Percentiles rank a stretch among this genome's conserved stretches.
Conservation (phyloP, 2,113 vertebrate genomes). For the Catharus minimus region DNA sequence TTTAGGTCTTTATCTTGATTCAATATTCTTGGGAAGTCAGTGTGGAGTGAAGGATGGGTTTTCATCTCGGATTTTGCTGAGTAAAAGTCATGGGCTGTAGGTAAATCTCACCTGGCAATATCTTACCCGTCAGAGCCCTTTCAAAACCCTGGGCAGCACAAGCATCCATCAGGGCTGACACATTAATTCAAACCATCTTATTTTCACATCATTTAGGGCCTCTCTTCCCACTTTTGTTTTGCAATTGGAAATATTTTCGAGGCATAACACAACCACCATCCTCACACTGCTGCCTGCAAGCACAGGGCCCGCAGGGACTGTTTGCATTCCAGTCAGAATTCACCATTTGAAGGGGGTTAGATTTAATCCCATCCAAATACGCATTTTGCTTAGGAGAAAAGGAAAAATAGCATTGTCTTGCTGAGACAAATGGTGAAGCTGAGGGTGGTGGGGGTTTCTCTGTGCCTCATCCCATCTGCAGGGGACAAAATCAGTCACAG, state of each 20-base stretch:
- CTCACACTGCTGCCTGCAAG: neutral
- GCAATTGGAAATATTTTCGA: slow-evolving; percentile 31
- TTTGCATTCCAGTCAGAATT: slow-evolving; percentile 12
- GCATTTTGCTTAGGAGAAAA: neutral
- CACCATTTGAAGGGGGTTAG: neutral
- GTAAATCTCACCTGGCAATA: slow-evolving; percentile 63
- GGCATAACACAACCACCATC: neutral
- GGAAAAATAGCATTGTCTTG: neutral
- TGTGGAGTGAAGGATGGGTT: slow-evolving; percentile 51
- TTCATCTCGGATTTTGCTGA: slow-evolving; percentile 23
- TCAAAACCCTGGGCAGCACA: neutral
- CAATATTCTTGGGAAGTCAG: slow-evolving; percentile 41
- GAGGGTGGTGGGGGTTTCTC: neutral
- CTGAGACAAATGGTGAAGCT: neutral
- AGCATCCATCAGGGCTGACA: slow-evolving; percentile 56
- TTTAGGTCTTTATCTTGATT: slow-evolving; percentile 41
- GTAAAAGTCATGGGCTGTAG: slow-evolving; percentile 16
- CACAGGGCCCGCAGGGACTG: neutral
- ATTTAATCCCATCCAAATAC: neutral
- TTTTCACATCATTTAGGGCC: slow-evolving; percentile 38
- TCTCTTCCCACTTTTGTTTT: slow-evolving; percentile 36
- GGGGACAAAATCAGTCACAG: neutral
- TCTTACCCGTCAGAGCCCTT: slow-evolving; percentile 24
- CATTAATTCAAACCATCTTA: slow-evolving; percentile 32
- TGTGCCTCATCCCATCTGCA: neutral